Base-by-base conservation (phyloP, 2,797 vertebrate genomes). In the Notolepis coatsorum region DNA sequence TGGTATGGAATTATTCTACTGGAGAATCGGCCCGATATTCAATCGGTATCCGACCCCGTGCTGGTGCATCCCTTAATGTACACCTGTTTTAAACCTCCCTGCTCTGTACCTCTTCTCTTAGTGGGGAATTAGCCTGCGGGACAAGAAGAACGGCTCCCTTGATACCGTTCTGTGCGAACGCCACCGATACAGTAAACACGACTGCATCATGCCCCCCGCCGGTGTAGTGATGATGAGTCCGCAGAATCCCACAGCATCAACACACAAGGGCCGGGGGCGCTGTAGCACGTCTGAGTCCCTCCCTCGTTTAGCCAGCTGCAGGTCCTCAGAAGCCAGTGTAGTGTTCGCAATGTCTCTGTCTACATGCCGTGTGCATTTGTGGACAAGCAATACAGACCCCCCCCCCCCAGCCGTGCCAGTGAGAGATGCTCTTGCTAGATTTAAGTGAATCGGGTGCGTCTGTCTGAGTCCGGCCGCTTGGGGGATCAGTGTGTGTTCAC, bases 211-310 rank as follows among this genome's bases (percentile, higher is more conserved):
- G 8, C 49, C 73, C 58, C 73, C 82, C 65, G 62, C 61, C 7
- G 9, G 56, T 37, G 69, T 78, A 84, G 69, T 78, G 83, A 63
- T 71, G 81, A 82, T 89, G 87, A 87, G 58, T 82, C 69, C 61
- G 85, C 88, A 88, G 45, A 80, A 87, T 79, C 52, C 56, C 70
- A 56, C 63, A 62, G 78, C 27, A n/a, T 58, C 37, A 31, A 33
- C 52, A 33, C 52, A 47, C 69, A 86, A 86, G 76, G 75, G 37
- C 79, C 72, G 73, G 71, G 59, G 80, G 68, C 64, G 54, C n/a
- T n/a, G 65, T 65, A 45, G 37, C 30, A 17, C 13, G 27, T 31
- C 35, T 46, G 20, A 71, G 57, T 18, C 13, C 23, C 12, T 15
- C 23, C 12, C 10, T 58, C 54, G 50, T 43, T 7, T 7, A 37